Evolutionary conservation across 92 coral and sea anemone species (phyloP).

Genomic region (Micromussa lordhowensis): DNA sequence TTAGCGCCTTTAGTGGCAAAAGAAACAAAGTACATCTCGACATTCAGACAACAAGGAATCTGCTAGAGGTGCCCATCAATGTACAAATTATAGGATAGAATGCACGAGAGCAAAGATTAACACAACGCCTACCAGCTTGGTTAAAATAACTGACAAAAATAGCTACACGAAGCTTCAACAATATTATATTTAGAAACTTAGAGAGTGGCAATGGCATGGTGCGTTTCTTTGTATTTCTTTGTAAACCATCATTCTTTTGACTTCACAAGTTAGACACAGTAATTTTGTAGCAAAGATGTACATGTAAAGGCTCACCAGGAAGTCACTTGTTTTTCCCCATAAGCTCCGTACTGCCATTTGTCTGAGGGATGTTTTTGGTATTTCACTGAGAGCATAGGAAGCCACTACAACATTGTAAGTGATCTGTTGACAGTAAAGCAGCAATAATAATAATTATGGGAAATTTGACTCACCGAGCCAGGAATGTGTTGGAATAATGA

Average conservation of each 20-base stretch:
- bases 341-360: constrained; percentile 83
- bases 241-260: background rate
- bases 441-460: background rate
- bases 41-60: too few relatives aligned
- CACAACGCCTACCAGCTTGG: too few relatives aligned
- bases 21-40: too few relatives aligned
- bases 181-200: background rate
- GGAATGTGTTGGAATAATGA: too few relatives aligned
- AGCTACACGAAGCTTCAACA: background rate
- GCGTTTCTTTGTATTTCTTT: background rate
- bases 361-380: constrained; percentile 78
- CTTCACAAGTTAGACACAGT: background rate
- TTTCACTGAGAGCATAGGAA: constrained; percentile 89
- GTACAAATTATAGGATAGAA: too few relatives aligned
- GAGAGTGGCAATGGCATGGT: background rate
- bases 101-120: too few relatives aligned
- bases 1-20: too few relatives aligned
- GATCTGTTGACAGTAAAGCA: constrained; percentile 47
- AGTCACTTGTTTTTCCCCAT: constrained; percentile 96
- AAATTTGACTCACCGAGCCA: too few relatives aligned
- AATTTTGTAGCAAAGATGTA: background rate
- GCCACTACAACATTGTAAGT: constrained; percentile 91
- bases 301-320: constrained; percentile 62
- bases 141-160: background rate
- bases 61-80: too few relatives aligned